Percentiles rank a stretch among this genome's conserved stretches.
phyloP scores from a whole-genome alignment of 2,113 vertebrate species.

The Nerophis lumbriciformis region DNA sequence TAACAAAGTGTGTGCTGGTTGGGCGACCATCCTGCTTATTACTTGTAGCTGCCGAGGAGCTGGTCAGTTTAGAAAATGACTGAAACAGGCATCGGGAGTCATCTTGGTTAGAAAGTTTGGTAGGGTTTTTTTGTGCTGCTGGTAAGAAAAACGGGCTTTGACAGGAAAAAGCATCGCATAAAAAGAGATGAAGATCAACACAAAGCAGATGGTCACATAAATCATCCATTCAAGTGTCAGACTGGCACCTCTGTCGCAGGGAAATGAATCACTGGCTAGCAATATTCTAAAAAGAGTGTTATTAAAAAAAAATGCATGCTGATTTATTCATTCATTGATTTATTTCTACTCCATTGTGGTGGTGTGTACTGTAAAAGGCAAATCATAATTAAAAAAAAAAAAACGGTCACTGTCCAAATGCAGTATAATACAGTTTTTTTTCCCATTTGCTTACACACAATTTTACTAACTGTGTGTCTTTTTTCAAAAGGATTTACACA shows the following conservation, averaged over 20 bases:
- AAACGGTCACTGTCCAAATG: no score
- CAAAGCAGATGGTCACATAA: constrained; percentile 65
- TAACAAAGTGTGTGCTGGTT: constrained; percentile 56
- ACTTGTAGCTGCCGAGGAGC: constrained; percentile 54
- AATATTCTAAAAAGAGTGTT: constrained; percentile 34
- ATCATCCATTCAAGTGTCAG: constrained; percentile 62
- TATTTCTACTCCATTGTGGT: no score
- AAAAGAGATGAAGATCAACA: constrained; percentile 59
- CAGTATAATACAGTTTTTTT: no score
- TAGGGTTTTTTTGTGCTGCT: background rate
- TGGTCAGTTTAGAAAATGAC: constrained; percentile 50
- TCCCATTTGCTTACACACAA: no score
- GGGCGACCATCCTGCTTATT: constrained; percentile 50
- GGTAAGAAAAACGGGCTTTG: constrained; percentile 32
- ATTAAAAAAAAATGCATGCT: constrained; percentile 11
- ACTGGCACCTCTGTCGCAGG: constrained; percentile 49
- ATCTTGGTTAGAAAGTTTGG: constrained; percentile 45
- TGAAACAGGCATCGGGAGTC: constrained; percentile 30
- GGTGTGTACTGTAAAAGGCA: no score
- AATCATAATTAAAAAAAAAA: no score
- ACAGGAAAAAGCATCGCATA: constrained; percentile 44
- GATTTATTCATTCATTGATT: no score
- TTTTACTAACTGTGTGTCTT: no score
- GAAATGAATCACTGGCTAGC: constrained; percentile 62
- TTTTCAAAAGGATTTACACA: no score